phyloP scores from a whole-genome alignment of 2,888 invertebrate species.

The Eilema sororculum region DNA sequence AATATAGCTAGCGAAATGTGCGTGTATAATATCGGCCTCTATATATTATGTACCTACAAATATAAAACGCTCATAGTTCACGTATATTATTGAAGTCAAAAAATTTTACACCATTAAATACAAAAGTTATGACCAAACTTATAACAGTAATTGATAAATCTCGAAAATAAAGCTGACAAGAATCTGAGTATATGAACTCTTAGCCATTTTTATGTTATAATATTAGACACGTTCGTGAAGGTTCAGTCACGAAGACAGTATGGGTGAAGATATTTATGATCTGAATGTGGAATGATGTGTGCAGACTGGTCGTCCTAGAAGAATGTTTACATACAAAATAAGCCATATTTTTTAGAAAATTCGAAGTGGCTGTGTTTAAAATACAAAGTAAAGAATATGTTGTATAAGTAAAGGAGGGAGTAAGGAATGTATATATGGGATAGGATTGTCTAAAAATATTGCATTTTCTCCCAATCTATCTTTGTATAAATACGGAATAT shows the following conservation, averaged over 20 bases:
- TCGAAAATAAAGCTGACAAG: neutral
- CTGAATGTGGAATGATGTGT: neutral
- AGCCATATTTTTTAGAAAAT: neutral
- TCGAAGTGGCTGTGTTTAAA: neutral
- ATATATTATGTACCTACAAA: neutral
- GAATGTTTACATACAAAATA: neutral
- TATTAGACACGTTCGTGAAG: neutral
- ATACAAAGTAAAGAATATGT: too few species aligned
- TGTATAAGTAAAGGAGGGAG: too few species aligned
- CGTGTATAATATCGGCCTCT: neutral
- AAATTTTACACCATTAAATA: neutral
- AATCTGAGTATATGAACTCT: neutral
- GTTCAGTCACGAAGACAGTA: neutral
- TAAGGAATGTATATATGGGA: neutral
- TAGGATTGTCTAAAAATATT: too few species aligned
- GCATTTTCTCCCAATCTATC: too few species aligned
- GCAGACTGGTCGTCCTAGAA: neutral
- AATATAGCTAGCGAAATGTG: neutral
- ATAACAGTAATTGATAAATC: conserved; percentile 1
- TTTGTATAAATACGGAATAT: too few species aligned
- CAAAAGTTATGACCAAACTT: neutral
- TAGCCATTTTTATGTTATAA: neutral
- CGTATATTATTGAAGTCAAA: neutral
- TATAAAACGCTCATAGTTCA: neutral
- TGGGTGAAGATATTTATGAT: neutral